These are phyloP conservation scores for Cassiopea xamachana DNA, from an alignment of 30 jellyfish, hydroid and myxozoan genomes.

Conservation along the genomic window DNA sequence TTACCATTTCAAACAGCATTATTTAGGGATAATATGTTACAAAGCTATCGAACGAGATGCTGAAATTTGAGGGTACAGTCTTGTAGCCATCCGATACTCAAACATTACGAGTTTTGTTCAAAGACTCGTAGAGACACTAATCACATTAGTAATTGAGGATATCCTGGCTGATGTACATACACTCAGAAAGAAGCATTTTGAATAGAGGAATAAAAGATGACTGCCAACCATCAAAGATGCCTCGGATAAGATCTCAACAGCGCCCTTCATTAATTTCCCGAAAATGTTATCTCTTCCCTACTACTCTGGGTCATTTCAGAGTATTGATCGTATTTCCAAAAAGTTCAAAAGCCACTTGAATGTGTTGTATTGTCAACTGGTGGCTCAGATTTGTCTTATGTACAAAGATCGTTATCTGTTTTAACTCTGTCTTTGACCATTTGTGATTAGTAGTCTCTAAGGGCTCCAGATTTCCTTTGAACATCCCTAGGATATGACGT, in stretches of 20 bases:
- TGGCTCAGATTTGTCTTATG: too few relatives aligned
- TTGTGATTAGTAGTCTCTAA: too few relatives aligned
- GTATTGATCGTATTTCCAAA: background rate
- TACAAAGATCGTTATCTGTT: too few relatives aligned
- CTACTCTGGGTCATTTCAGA: background rate
- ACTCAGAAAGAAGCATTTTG: background rate
- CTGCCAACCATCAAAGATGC: background rate
- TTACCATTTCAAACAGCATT: too few relatives aligned
- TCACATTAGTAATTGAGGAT: background rate
- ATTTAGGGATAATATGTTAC: too few relatives aligned
- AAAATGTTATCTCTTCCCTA: background rate
- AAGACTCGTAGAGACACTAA: background rate
- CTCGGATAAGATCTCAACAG: background rate
- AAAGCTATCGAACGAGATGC: too few relatives aligned
- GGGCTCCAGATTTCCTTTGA: too few relatives aligned
- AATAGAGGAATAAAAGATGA: background rate
- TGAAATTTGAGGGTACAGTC: too few relatives aligned
- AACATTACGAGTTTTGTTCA: too few relatives aligned
- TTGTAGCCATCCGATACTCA: too few relatives aligned
- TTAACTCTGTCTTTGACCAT: too few relatives aligned
- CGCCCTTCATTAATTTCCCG: background rate
- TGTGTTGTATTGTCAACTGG: background rate
- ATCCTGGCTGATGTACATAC: background rate
- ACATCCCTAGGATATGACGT: too few relatives aligned
- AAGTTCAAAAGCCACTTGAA: background rate